A percentile compares a stretch with the other conserved stretches of the same genome.
These are phyloP conservation scores for Poecilobothrus nobilitatus DNA, from an alignment of 2,888 invertebrate species.

Conservation along the genomic window DNA sequence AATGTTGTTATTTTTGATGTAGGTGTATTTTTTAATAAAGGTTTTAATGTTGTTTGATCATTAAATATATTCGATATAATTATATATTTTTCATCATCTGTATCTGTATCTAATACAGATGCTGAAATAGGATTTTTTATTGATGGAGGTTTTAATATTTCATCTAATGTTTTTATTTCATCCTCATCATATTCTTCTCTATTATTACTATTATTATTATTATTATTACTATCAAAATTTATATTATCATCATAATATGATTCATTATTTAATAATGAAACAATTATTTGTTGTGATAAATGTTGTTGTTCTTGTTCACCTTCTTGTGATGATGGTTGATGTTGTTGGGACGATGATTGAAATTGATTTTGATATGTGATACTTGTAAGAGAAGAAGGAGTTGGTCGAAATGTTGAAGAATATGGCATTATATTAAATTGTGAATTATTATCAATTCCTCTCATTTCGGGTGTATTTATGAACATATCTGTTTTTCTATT, in stretches of 20 bases:
- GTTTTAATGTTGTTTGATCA: neutral
- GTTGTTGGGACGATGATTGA: conserved; percentile 21
- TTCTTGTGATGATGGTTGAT: conserved; percentile 30
- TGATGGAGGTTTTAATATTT: neutral
- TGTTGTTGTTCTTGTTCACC: conserved; percentile 22
- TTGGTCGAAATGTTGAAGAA: conserved; percentile 25
- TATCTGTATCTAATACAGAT: neutral
- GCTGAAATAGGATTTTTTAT: neutral
- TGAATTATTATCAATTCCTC: conserved; percentile 11
- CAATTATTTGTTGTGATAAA: conserved; percentile 15
- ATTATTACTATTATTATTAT: too few species aligned
- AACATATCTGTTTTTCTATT: conserved; percentile 3
- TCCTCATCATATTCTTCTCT: neutral
- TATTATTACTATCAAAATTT: neutral
- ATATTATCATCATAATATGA: conserved; percentile 4
- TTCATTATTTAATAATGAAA: conserved; percentile 4
- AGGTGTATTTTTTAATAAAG: conserved; percentile 19
- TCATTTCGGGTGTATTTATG: neutral
- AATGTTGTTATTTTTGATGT: conserved; percentile 15
- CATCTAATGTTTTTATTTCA: neutral
- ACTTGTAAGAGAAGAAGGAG: conserved; percentile 18
- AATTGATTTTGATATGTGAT: conserved; percentile 9
- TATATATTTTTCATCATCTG: neutral
- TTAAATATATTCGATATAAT: neutral
- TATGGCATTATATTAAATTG: conserved; percentile 25